These are phyloP conservation scores for Pangasianodon hypophthalmus DNA, from an alignment of 2,113 vertebrate species.

Conservation along the genomic window DNA sequence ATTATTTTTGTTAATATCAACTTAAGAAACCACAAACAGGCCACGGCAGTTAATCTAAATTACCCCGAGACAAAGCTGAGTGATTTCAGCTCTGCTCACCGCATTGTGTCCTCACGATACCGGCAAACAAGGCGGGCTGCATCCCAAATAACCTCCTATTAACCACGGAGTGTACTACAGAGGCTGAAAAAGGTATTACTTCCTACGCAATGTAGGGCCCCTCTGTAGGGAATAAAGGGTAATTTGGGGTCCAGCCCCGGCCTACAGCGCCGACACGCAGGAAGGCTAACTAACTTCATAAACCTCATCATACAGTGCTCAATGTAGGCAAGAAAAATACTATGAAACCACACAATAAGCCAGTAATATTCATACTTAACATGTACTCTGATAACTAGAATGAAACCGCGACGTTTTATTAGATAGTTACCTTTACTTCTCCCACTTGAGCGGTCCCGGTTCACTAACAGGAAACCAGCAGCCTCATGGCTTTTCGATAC, in stretches of 20 bases:
- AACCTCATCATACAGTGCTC: not conserved
- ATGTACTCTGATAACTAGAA: not conserved
- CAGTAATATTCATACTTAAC: not conserved
- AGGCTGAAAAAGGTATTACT: not conserved
- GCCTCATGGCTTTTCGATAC: constrained; percentile 31
- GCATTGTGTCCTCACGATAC: constrained; percentile 20
- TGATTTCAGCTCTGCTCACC: not conserved
- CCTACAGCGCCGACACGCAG: not conserved
- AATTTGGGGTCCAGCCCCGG: not conserved
- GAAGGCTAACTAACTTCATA: not conserved
- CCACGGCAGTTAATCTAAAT: not conserved
- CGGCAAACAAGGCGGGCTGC: constrained; percentile 11
- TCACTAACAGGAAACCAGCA: constrained; percentile 24
- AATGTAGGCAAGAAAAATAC: not conserved
- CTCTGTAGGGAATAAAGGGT: not conserved
- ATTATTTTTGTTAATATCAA: not conserved
- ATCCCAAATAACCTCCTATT: not conserved
- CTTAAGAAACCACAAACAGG: not conserved
- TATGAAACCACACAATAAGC: not conserved
- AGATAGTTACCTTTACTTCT: constrained; percentile 8
- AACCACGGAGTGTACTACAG: not conserved
- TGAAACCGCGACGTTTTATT: not conserved
- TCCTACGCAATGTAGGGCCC: not conserved
- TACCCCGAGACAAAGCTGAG: not conserved
- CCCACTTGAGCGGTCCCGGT: not conserved